phyloP scores from a whole-genome alignment of 2,797 vertebrate genomes.

The Tauraco hartlaubi region DNA sequence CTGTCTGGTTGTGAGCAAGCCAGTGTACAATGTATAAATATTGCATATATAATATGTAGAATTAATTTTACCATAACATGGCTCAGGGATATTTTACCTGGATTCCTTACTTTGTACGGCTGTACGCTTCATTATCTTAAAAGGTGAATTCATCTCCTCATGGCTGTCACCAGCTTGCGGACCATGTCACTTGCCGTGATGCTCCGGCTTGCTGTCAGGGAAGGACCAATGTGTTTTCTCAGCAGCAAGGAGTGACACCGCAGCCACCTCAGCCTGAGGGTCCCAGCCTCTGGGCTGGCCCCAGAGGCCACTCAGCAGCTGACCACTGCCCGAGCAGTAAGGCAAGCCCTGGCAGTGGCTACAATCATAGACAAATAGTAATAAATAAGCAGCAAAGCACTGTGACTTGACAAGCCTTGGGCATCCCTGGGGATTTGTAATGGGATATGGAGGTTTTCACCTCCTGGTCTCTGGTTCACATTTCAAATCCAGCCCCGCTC shows the following conservation, averaged over 20 bases:
- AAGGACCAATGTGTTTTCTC: neutral
- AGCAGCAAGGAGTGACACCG: neutral
- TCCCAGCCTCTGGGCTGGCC: neutral
- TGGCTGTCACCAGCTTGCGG: neutral
- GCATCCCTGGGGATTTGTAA: conserved; percentile 67
- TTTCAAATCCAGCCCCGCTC: conserved; percentile 71
- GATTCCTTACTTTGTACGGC: neutral
- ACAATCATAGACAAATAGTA: conserved; percentile 12
- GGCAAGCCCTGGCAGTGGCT: neutral
- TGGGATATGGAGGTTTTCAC: conserved; percentile 70
- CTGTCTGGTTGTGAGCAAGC: neutral
- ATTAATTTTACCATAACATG: neutral
- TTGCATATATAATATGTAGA: neutral
- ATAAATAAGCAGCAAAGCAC: conserved; percentile 67
- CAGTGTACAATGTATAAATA: neutral
- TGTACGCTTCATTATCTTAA: neutral
- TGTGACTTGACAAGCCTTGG: conserved; percentile 44
- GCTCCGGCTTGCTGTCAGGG: neutral
- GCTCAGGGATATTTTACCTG: neutral
- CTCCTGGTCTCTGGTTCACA: conserved; percentile 67
- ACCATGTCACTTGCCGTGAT: neutral
- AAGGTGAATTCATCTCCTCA: neutral
- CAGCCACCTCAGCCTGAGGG: neutral
- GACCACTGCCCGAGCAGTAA: neutral
- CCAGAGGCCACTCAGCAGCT: neutral